Conservation (phyloP, 2,888 invertebrate species). For the Argyra leucocephala region DNA sequence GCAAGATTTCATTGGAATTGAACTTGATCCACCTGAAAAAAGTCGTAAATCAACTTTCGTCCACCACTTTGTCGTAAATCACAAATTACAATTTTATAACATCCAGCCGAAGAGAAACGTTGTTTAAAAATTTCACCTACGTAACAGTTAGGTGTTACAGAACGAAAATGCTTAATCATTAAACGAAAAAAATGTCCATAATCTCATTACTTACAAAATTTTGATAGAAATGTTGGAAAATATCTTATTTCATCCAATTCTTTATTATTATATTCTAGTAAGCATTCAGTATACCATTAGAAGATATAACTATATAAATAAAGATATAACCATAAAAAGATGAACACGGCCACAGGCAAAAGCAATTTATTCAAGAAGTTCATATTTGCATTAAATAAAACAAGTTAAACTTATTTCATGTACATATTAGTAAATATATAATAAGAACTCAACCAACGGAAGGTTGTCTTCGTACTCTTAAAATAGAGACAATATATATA, state of each 20-base stretch:
- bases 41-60: conserved; percentile 76
- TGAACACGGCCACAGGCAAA: conserved; percentile 93
- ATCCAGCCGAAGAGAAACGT: conserved; percentile 86
- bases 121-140: conserved; percentile 83
- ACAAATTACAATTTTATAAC: conserved; percentile 73
- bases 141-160: conserved; percentile 63
- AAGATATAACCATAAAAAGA: conserved; percentile 39
- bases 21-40: conserved; percentile 63
- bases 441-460: conserved; percentile 90
- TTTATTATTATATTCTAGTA: conserved; percentile 71
- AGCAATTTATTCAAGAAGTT: conserved; percentile 77
- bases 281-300: conserved; percentile 61
- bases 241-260: conserved; percentile 51
- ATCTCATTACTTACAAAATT: conserved; percentile 37
- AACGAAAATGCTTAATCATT: conserved; percentile 60
- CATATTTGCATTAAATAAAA: conserved; percentile 59
- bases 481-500: conserved; percentile 49
- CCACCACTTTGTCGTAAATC: conserved; percentile 59
- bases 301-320: no score
- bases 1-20: conserved; percentile 63
- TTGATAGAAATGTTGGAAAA: conserved; percentile 54
- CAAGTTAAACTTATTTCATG: conserved; percentile 72
- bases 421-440: conserved; percentile 72
- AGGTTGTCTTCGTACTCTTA: conserved; percentile 77
- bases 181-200: conserved; percentile 72